phyloP scores from a whole-genome alignment of 2,797 vertebrate genomes.

The Natrix natrix region DNA sequence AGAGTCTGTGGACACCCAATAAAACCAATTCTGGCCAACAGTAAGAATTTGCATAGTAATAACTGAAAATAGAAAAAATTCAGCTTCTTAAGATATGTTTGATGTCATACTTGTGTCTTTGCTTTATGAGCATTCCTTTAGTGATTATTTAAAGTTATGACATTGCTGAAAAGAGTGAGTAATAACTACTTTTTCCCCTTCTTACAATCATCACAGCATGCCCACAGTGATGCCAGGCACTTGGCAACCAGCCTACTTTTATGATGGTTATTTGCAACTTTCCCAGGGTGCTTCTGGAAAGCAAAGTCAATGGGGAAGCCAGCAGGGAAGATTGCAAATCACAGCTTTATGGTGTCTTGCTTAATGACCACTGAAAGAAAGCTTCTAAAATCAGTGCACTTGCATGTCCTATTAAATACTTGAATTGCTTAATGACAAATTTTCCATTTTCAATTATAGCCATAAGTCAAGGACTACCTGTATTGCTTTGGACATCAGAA shows the following conservation, averaged over 20 bases:
- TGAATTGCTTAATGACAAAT: background rate
- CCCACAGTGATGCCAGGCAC: background rate
- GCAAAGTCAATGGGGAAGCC: background rate
- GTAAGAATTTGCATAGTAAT: background rate
- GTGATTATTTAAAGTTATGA: background rate
- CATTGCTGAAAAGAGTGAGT: background rate
- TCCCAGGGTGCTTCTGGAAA: background rate
- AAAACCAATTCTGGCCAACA: background rate
- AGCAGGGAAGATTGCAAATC: background rate
- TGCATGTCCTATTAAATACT: background rate
- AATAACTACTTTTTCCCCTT: background rate
- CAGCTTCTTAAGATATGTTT: background rate
- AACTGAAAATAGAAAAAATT: background rate
- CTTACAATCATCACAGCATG: background rate
- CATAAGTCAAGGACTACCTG: background rate
- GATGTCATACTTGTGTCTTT: background rate
- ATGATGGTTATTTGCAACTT: background rate
- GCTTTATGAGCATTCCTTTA: background rate
- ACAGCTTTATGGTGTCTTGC: background rate
- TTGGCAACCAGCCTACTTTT: background rate
- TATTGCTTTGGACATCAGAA: background rate
- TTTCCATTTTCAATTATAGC: background rate
- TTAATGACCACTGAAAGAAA: background rate
- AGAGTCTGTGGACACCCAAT: background rate
- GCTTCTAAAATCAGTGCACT: background rate